Evolutionary conservation across 2,888 invertebrate species (phyloP), one percentile per base, ranked within the genome.

Genomic region (Coenonympha arcania): DNA sequence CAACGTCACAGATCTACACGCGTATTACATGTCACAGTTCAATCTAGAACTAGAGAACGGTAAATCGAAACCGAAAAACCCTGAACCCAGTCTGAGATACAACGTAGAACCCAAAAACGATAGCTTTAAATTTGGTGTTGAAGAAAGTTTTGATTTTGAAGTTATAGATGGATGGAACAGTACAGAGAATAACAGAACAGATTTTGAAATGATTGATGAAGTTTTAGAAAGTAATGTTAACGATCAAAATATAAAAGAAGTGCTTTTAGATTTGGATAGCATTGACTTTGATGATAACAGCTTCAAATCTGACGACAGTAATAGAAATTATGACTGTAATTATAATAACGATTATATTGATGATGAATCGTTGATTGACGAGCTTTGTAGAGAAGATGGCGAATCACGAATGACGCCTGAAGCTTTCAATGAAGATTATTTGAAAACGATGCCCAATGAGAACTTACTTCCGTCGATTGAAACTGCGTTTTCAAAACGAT

Each of bases 11-110:
- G 87, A 87, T 55, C 65, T 87, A 52, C 87, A 87, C 54, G 81
- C 84, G 3, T 87, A 86, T 55, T 87, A 86, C 55, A 87, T 87
- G 80, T 73, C 84, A 22, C 84, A 87, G 55, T 87, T 87, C 39
- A 87, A 86, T 69, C 57, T 87, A 50, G 87, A 87, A 69, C 54
- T 87, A 55, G 87, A 87, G 59, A 83, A 83, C 55, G 72, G 76
- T n/a, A 78, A 70, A 48, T 68, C 66, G 48, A 70, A 62, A 53
- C 74, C 71, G 46, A 74, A 76, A 61, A 65, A 61, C 15, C n/a
- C n/a, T n/a, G n/a, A n/a, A n/a, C n/a, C n/a, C n/a, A 24, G 24
- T 24, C 15, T 39, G 13, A 15, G 15, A 39, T 15, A 15, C 22
- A 24, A 8, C 9, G 15, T 66, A 48, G 70, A 62, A 54, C 74